phyloP scores from a whole-genome alignment of 2,113 vertebrate genomes.

The Papio anubis region DNA sequence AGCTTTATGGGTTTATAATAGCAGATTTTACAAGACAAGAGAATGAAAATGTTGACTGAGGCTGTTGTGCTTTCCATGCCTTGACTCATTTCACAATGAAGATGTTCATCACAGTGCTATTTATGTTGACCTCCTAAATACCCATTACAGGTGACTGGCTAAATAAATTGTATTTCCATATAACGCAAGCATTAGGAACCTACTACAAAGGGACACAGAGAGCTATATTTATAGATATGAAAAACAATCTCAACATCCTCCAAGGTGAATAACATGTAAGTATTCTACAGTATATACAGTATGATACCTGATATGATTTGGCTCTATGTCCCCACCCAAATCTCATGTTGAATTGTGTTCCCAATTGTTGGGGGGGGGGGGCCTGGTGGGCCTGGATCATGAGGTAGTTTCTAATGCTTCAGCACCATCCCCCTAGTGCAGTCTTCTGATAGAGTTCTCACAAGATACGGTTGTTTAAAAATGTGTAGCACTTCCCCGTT shows the following conservation, averaged over 20 bases:
- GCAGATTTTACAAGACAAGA: constrained; percentile 20
- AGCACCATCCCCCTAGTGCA: too few relatives aligned
- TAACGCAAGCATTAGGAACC: background rate
- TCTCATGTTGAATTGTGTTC: too few relatives aligned
- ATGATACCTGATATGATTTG: background rate
- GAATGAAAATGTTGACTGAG: background rate
- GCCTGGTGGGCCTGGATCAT: too few relatives aligned
- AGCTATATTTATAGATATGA: background rate
- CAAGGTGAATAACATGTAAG: background rate
- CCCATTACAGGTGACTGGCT: background rate
- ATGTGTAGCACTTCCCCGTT: too few relatives aligned
- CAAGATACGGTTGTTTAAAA: too few relatives aligned
- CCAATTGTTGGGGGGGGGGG: too few relatives aligned
- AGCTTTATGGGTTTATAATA: background rate
- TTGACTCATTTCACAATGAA: background rate
- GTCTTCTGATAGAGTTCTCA: too few relatives aligned
- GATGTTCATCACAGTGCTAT: background rate
- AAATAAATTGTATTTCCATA: background rate
- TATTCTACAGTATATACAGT: background rate
- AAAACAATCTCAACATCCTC: background rate
- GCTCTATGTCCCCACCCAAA: too few relatives aligned
- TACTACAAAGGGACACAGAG: background rate
- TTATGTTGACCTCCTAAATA: background rate
- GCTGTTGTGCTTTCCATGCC: background rate
- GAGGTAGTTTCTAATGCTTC: too few relatives aligned